phyloP scores from a whole-genome alignment of 2,888 invertebrate species.

The Nezara viridula region DNA sequence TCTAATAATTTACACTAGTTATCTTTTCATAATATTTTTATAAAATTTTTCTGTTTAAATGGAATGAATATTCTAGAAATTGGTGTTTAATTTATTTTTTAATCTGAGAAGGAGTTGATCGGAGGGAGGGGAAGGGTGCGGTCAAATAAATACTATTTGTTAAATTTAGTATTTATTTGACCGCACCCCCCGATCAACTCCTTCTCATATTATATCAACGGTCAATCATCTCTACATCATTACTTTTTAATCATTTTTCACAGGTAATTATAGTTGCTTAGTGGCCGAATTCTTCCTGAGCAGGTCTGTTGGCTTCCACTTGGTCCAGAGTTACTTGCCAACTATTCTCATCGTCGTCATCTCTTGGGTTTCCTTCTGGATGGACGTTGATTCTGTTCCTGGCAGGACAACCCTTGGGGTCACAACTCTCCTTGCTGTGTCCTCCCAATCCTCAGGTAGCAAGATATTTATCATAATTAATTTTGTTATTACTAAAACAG shows the following conservation, averaged over 20 bases:
- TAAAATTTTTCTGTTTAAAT: background rate
- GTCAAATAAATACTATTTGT: no score
- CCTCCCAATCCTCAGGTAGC: constrained; percentile 70
- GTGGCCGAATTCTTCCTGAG: constrained; percentile 72
- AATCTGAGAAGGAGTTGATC: no score
- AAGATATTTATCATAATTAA: background rate
- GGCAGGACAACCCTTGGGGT: constrained; percentile 72
- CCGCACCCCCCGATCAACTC: no score
- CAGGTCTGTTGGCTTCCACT: constrained; percentile 72
- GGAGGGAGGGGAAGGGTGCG: no score
- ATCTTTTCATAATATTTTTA: background rate
- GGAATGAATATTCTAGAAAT: background rate
- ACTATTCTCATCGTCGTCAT: constrained; percentile 74
- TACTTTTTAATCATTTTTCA: no score
- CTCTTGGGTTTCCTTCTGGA: constrained; percentile 74
- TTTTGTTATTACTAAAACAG: background rate
- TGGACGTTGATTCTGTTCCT: constrained; percentile 73
- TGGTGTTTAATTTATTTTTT: background rate
- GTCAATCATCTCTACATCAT: no score
- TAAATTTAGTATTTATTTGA: no score
- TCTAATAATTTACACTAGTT: no score
- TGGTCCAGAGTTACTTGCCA: constrained; percentile 74
- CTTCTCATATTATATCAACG: no score
- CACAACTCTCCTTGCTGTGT: constrained; percentile 71
- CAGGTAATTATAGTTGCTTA: constrained; percentile 72